These are phyloP conservation scores for Megaceryle maxima DNA, from an alignment of 2,113 vertebrate genomes.

Conservation along the genomic window DNA sequence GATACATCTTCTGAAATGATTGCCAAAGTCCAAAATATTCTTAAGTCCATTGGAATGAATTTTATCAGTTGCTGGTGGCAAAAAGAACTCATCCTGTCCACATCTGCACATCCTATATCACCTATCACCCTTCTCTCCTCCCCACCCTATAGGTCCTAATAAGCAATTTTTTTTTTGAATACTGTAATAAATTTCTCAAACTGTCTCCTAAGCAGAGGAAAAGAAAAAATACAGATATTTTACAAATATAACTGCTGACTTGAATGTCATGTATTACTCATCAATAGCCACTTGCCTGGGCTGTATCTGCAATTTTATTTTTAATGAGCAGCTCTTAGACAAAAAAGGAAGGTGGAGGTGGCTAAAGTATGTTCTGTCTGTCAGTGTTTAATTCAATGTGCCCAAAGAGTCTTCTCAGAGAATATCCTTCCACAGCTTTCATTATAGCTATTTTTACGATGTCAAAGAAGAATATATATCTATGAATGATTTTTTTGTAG, in stretches of 20 bases:
- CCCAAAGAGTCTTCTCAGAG: not conserved
- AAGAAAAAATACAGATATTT: not conserved
- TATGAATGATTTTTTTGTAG: not conserved
- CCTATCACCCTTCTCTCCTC: not conserved
- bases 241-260: not conserved
- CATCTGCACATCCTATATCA: not conserved
- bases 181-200: not conserved
- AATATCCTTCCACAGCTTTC: not conserved
- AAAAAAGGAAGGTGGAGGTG: not conserved
- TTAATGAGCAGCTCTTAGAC: not conserved
- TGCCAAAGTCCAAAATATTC: not conserved
- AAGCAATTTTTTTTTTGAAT: not conserved
- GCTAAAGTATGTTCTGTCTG: slow-evolving; percentile 6
- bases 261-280: slow-evolving; percentile 22
- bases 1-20: not conserved
- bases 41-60: not conserved
- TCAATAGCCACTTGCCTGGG: not conserved
- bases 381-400: not conserved
- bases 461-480: not conserved
- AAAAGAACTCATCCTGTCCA: not conserved
- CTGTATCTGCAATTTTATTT: not conserved
- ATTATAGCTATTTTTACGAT: not conserved
- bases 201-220: not conserved
- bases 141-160: not conserved
- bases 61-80: not conserved